Conservation (phyloP, 2,797 vertebrate species). For the Florisuga fusca region DNA sequence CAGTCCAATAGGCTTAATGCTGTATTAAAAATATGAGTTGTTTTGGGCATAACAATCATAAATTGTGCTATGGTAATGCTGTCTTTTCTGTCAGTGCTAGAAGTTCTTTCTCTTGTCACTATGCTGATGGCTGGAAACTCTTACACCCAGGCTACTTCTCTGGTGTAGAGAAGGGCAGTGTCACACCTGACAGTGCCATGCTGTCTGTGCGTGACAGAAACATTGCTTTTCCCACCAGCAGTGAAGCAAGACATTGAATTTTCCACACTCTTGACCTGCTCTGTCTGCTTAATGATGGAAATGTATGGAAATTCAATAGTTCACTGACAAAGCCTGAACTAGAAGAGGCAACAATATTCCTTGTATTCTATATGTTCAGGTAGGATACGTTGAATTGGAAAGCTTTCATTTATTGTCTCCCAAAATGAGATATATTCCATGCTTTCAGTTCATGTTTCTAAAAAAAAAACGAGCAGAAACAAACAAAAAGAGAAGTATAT, state of each 20-base stretch:
- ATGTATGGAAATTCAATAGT: neutral
- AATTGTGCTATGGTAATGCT: neutral
- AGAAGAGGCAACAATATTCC: neutral
- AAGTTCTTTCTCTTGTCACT: neutral
- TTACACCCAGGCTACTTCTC: neutral
- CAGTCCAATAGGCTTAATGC: neutral
- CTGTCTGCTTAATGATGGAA: neutral
- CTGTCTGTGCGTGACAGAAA: neutral
- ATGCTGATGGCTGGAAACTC: neutral
- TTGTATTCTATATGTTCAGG: neutral
- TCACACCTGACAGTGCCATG: neutral
- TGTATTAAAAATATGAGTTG: neutral
- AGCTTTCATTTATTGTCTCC: neutral
- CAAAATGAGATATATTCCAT: neutral
- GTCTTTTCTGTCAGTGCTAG: neutral
- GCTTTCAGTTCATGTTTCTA: neutral
- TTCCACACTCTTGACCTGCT: neutral
- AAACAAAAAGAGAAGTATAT: no score
- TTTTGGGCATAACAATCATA: neutral
- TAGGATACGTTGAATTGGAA: neutral
- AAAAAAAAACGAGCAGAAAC: neutral
- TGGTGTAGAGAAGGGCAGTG: neutral
- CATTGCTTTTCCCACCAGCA: rapidly evolving
- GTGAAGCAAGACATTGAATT: neutral
- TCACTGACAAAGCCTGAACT: neutral